Percentiles rank a stretch among this genome's conserved stretches.
Conservation (phyloP, 2,888 invertebrate species). For the Actias luna region DNA sequence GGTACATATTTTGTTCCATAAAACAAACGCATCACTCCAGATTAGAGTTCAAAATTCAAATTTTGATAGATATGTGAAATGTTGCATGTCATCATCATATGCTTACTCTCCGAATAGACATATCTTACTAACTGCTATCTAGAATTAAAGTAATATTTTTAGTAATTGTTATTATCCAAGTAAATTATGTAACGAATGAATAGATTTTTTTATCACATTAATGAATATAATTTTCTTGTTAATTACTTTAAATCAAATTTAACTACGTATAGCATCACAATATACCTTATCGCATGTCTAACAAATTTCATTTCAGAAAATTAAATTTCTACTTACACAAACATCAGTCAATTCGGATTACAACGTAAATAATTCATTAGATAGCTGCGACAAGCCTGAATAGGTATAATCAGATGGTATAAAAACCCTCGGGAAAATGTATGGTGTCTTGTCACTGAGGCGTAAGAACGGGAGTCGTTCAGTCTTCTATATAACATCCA, state of each 20-base stretch:
- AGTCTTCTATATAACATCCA: constrained; percentile 58
- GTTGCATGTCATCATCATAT: too few species aligned
- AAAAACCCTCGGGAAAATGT: constrained; percentile 45
- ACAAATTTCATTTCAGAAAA: constrained; percentile 18
- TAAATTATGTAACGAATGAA: too few species aligned
- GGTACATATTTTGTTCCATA: too few species aligned
- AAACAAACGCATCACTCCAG: too few species aligned
- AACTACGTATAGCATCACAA: not conserved
- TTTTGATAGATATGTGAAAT: too few species aligned
- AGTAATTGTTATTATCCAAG: too few species aligned
- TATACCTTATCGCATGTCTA: constrained; percentile 5
- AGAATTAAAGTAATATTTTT: too few species aligned
- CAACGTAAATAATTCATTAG: constrained; percentile 68
- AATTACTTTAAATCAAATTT: not conserved
- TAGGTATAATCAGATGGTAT: constrained; percentile 40
- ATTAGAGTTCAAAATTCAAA: too few species aligned
- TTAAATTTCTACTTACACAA: constrained; percentile 42
- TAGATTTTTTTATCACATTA: too few species aligned
- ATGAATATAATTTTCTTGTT: too few species aligned
- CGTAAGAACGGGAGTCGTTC: constrained; percentile 41
- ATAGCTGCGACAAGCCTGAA: constrained; percentile 48
- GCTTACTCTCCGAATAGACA: too few species aligned
- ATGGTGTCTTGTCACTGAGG: constrained; percentile 51
- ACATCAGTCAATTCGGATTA: constrained; percentile 46
- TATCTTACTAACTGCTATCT: too few species aligned